These are phyloP conservation scores for Sisyra nigra DNA, from an alignment of 2,888 invertebrate genomes.

Conservation along the genomic window DNA sequence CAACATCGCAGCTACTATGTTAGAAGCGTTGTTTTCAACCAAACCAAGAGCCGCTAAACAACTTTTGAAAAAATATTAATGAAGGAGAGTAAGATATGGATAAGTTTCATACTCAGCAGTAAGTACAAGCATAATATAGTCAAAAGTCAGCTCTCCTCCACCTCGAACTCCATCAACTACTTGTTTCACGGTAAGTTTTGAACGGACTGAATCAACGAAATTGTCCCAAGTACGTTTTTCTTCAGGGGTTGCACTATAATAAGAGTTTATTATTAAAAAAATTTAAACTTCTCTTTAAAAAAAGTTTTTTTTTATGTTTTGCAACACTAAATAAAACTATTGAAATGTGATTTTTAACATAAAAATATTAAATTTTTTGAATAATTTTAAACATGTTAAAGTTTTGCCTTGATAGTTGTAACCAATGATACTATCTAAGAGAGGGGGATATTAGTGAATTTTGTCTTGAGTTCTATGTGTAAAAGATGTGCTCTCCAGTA, in stretches of 20 bases:
- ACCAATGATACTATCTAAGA: too few species aligned
- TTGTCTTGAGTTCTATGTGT: too few species aligned
- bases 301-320: too few species aligned
- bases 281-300: slow-evolving; percentile 7
- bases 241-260: slow-evolving; percentile 22
- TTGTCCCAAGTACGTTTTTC: slow-evolving; percentile 48
- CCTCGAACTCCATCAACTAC: slow-evolving; percentile 64
- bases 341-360: too few species aligned
- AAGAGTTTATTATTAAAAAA: too few species aligned
- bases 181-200: slow-evolving; percentile 66
- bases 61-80: slow-evolving; percentile 28
- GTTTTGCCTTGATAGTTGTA: too few species aligned
- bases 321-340: too few species aligned
- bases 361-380: not conserved
- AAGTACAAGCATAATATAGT: slow-evolving; percentile 61
- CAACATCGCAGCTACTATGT: slow-evolving; percentile 62
- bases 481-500: too few species aligned
- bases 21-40: slow-evolving; percentile 68
- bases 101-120: slow-evolving; percentile 57
- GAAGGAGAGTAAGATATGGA: not conserved
- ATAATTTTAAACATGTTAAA: not conserved
- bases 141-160: slow-evolving; percentile 68
- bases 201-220: slow-evolving; percentile 61
- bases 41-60: slow-evolving; percentile 69
- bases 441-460: too few species aligned